Percentiles rank a stretch among this genome's conserved stretches.
Evolutionary conservation across 2,113 vertebrate genomes (phyloP).

Genomic region (Platanista minor): DNA sequence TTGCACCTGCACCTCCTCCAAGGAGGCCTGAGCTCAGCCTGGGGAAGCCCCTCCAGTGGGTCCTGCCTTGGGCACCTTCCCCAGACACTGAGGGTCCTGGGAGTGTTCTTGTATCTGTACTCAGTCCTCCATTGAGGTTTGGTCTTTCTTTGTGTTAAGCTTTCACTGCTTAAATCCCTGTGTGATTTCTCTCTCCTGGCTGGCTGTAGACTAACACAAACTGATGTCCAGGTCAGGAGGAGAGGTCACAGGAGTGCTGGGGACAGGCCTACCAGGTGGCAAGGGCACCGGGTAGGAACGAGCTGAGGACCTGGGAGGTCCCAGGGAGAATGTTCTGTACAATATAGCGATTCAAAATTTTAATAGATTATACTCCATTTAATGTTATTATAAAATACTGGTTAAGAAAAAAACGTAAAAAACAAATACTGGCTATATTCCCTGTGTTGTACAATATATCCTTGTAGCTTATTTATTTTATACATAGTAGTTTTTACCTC

Average conservation of each 20-base stretch:
- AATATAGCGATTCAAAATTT: background rate
- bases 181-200: background rate
- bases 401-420: background rate
- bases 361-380: background rate
- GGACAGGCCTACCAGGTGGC: background rate
- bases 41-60: too few species aligned
- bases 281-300: too few species aligned
- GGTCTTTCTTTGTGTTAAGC: background rate
- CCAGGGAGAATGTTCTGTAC: rapidly evolving
- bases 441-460: background rate
- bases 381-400: background rate
- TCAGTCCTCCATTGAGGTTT: background rate
- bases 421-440: background rate
- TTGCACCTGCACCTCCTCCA: background rate
- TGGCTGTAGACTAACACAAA: background rate
- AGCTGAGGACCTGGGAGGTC: background rate
- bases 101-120: background rate
- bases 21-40: background rate
- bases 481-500: too few species aligned
- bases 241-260: background rate
- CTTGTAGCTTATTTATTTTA: background rate
- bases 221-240: background rate
- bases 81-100: background rate
- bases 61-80: too few species aligned
- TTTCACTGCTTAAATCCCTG: background rate